Evolutionary conservation across 2,797 vertebrate species (phyloP).

Genomic region (Cossypha niveicapilla): DNA sequence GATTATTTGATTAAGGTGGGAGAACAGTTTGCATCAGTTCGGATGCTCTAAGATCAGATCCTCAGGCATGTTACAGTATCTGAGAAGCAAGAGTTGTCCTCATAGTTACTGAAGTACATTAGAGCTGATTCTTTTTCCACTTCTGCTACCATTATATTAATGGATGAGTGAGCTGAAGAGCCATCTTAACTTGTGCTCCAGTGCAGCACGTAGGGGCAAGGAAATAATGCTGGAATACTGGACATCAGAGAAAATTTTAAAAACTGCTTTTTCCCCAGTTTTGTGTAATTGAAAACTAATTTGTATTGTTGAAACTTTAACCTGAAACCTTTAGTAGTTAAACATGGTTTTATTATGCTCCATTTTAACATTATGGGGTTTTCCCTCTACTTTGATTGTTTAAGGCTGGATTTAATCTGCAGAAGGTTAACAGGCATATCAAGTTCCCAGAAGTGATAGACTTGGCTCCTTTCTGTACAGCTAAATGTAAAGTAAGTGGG

Average conservation of each 20-base stretch:
- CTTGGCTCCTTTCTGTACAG: conserved; percentile 90
- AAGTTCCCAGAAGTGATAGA: conserved; percentile 91
- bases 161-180: not conserved
- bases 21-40: not conserved
- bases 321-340: not conserved
- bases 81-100: not conserved
- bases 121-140: not conserved
- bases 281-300: not conserved
- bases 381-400: conserved; percentile 34
- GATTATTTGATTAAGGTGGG: not conserved
- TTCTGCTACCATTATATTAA: not conserved
- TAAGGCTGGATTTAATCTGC: conserved; percentile 90
- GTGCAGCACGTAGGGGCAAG: not conserved
- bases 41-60: not conserved
- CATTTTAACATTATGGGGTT: not conserved
- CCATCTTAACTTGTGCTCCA: not conserved
- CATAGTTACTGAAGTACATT: not conserved
- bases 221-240: not conserved
- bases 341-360: not conserved
- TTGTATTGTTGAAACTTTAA: not conserved
- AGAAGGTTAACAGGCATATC: conserved; percentile 92
- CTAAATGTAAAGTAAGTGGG: conserved; percentile 88
- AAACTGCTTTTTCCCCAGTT: not conserved
- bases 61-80: not conserved
- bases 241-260: not conserved